Evolutionary conservation across 2,888 invertebrate species (phyloP).

Genomic region (Acronicta aceris): DNA sequence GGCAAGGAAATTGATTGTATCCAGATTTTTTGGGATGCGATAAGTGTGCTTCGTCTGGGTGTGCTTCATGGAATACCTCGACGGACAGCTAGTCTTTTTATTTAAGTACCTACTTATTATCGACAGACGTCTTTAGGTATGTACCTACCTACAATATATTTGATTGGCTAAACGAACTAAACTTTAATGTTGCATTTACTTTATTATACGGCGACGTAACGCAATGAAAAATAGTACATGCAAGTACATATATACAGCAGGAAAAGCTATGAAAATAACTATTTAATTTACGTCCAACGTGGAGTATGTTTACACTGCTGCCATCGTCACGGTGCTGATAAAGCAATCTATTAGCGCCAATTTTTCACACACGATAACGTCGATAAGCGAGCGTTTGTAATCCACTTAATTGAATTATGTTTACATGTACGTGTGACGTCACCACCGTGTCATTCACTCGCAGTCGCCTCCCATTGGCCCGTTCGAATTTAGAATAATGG

Average conservation of each 20-base stretch:
- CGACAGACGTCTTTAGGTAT: no score
- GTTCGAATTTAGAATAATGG: slow-evolving; percentile 76
- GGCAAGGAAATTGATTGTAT: no score
- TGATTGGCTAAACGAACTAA: no score
- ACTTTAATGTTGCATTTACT: no score
- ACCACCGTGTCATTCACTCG: slow-evolving; percentile 52
- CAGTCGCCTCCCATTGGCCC: slow-evolving; percentile 69
- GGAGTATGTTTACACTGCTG: slow-evolving; percentile 50
- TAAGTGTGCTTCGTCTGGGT: no score
- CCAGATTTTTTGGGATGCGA: no score
- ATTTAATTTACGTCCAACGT: slow-evolving; percentile 53
- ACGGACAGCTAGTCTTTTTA: no score
- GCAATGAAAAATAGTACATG: slow-evolving; percentile 6
- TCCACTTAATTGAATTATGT: slow-evolving; percentile 86
- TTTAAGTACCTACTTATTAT: no score
- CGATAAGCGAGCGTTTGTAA: slow-evolving; percentile 68
- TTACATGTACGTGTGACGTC: slow-evolving; percentile 66
- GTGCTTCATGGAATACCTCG: no score
- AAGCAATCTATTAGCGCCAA: slow-evolving; percentile 72
- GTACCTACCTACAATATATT: no score
- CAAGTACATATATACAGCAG: background rate
- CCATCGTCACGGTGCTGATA: slow-evolving; percentile 60
- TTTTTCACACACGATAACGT: slow-evolving; percentile 72
- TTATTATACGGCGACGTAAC: no score
- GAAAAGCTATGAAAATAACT: slow-evolving; percentile 27